phyloP scores from a whole-genome alignment of 2,797 vertebrate genomes.

The Otolemur crassicaudatus region DNA sequence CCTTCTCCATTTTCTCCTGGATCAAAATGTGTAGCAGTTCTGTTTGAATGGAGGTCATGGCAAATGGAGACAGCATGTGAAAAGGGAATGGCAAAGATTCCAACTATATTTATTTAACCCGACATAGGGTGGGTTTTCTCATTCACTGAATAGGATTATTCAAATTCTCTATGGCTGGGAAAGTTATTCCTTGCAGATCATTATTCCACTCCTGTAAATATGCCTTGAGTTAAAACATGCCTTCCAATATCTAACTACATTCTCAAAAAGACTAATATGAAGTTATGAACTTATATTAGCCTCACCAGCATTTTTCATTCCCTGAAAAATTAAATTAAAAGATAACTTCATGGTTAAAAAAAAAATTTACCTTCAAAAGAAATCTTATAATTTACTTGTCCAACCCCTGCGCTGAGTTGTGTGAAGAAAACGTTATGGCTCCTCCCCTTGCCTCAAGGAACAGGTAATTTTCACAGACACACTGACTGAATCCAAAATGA shows the following conservation, averaged over 20 bases:
- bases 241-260: not conserved
- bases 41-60: not conserved
- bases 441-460: not conserved
- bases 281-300: not conserved
- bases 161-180: not conserved
- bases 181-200: not conserved
- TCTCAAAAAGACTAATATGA: not conserved
- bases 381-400: not conserved
- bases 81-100: not conserved
- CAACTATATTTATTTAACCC: not conserved
- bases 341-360: not conserved
- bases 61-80: not conserved
- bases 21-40: not conserved
- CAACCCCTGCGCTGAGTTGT: not conserved
- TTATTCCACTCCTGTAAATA: not conserved
- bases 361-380: not conserved
- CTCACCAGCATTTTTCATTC: not conserved
- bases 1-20: not conserved
- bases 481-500: not conserved
- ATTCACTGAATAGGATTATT: not conserved
- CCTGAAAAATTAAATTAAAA: not conserved
- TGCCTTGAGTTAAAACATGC: not conserved
- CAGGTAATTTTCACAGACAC: not conserved
- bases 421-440: not conserved
- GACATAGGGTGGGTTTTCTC: not conserved